A percentile compares a stretch with the other conserved stretches of the same genome.
These are phyloP conservation scores for Dryoscopus gambensis DNA, from an alignment of 2,113 vertebrate genomes.

Conservation along the genomic window DNA sequence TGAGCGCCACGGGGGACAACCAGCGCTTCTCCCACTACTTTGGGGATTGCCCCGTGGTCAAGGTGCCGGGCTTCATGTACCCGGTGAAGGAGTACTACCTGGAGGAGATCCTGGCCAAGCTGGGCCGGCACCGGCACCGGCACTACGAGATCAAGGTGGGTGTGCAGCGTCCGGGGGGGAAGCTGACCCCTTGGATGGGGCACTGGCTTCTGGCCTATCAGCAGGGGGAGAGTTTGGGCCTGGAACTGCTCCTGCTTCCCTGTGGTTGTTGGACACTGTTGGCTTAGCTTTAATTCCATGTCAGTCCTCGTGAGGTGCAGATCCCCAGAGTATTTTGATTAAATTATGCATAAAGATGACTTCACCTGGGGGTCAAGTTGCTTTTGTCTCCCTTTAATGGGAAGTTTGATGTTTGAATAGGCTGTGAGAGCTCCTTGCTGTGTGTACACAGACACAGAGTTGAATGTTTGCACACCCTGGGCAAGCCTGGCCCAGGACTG, in stretches of 20 bases:
- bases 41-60: conserved; percentile 83
- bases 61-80: conserved; percentile 94
- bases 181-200: not conserved
- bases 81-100: conserved; percentile 88
- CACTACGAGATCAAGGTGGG: conserved; percentile 72
- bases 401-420: not conserved
- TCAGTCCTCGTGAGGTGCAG: rapidly evolving
- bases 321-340: not conserved
- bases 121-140: conserved; percentile 75
- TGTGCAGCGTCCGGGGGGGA: rapidly evolving
- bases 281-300: not conserved
- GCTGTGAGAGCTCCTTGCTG: not conserved
- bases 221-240: not conserved
- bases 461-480: not conserved
- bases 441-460: not conserved
- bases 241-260: not conserved
- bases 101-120: conserved; percentile 87
- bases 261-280: not conserved
- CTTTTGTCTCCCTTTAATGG: not conserved
- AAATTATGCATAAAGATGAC: not conserved
- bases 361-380: not conserved
- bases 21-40: conserved; percentile 88
- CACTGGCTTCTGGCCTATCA: not conserved
- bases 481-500: not conserved
- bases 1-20: conserved; percentile 94